Evolutionary conservation across 1,140 invertebrate species (phyloP), one percentile per base, ranked within the genome.

Genomic region (Paramacrobiotus metropolitanus): DNA sequence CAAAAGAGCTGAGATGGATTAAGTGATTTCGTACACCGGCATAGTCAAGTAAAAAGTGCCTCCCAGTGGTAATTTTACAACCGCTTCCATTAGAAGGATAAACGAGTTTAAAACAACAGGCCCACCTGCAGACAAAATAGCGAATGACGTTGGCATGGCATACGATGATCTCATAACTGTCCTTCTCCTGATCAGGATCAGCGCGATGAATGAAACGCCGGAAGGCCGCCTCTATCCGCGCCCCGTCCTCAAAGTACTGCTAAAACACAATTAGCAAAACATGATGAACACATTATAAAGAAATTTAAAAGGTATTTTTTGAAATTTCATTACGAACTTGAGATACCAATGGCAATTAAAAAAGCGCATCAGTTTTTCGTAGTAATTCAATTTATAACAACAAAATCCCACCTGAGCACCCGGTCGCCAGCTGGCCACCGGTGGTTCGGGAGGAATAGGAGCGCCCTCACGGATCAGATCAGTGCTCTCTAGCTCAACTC

Each of bases 81-180:
- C n/a, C n/a, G n/a, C n/a, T n/a, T n/a, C n/a, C n/a, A n/a, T n/a
- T n/a, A n/a, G n/a, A n/a, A n/a, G n/a, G n/a, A n/a, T 61, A 62
- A 31, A 20, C 2, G 18, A 45, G 30, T n/a, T 1, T 18, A 2
- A 1, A n/a, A n/a, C 3, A 20, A n/a, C n/a, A 40, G 21, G 31
- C 15, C 21, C 72, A 90, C 87, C 87, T 81, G 77, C 92, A 97
- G 21, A 94, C 82, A 75, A 97, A 94, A 75, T 94, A 98, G 62
- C 94, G 76, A 67, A 98, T 98, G 15, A 98, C 92, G 76, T 98
- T 99, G 18, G 87, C 92, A 76, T 99, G 94, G 65, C 92, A 97
- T 2, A 98, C 90, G 48, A 97, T 76, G 30, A 99, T 70, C 59
- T 94, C 94, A 71, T 87, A 92, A 2, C 81, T 81, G 70, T 97